A percentile compares a stretch with the other conserved stretches of the same genome.
phyloP scores from a whole-genome alignment of 2,113 vertebrate genomes.

The Arenaria interpres region DNA sequence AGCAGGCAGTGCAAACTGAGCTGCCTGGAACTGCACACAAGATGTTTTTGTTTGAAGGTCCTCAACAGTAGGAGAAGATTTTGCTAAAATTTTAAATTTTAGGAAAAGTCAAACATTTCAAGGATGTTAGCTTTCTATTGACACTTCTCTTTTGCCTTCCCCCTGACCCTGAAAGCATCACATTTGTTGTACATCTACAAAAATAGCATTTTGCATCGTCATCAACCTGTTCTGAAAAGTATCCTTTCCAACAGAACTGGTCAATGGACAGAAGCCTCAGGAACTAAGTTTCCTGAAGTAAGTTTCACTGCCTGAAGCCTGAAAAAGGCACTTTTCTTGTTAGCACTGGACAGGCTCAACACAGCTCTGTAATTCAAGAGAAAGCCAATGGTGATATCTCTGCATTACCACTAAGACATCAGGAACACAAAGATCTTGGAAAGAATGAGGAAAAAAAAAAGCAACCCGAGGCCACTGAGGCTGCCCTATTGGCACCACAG shows the following conservation, averaged over 20 bases:
- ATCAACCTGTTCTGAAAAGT: background rate
- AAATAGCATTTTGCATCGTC: background rate
- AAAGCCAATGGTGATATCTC: background rate
- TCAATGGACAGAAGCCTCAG: background rate
- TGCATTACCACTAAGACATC: background rate
- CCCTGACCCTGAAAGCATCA: background rate
- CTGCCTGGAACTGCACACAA: background rate
- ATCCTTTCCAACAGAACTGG: background rate
- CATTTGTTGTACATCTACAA: background rate
- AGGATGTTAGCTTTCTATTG: background rate
- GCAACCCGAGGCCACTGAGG: background rate
- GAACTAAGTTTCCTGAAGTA: background rate
- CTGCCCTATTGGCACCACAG: background rate
- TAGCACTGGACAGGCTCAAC: background rate
- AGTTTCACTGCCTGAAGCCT: background rate
- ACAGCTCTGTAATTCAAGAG: background rate
- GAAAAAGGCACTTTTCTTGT: background rate
- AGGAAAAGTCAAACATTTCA: background rate
- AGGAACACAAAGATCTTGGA: background rate
- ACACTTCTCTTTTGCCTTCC: background rate
- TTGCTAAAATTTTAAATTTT: background rate
- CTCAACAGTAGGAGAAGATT: background rate
- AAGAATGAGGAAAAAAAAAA: background rate
- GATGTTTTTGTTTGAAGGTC: background rate
- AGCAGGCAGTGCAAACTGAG: background rate